Evolutionary conservation across 2,797 vertebrate species (phyloP), one percentile per base, ranked within the genome.

Genomic region (Malacoraja senta): DNA sequence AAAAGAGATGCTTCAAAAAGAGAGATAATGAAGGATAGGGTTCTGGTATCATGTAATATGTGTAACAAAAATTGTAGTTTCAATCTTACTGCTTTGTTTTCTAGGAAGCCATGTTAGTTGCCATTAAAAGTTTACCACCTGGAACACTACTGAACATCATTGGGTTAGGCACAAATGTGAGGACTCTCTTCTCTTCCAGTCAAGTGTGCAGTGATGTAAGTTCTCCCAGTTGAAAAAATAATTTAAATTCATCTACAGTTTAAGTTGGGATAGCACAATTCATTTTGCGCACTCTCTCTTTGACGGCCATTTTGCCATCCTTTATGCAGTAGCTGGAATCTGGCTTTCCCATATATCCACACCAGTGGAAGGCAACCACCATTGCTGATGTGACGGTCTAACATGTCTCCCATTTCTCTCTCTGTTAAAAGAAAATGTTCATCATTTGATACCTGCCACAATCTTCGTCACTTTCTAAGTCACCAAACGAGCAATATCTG

Each of bases 41-140:
- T 74, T 26, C 17, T 74, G 71, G 7, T 74, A 7, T 7, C 71
- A 74, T 74, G 19, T 53, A 72, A 71, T 72, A 53, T 61, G 15
- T 38, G 53, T 58, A 72, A 76, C 53, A 76, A 15, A 72, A 26
- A 58, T 76, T 10, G 58, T 63, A n/a, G n/a, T 44, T 74, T 91
- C 68, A 91, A 44, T 71, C 79, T 1, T 24, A 26, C 24, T 72
- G 74, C 53, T 24, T 4, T 90, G 0, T 53, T 76, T 76, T 63
- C 71, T 95, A 99, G 99, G 98, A 99, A 93, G 97, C 97, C 90
- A 97, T 99, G 95, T 93, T 98, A 95, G 96, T 99, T 94, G 98
- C 98, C 1, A 94, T 99, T 94, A 99, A 99, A 96, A 99, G 98
- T 91, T 97, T 99, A 61, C 98, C 98, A 0, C 95, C 97, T 0